These are phyloP conservation scores for Lagocephalus sceleratus DNA, from an alignment of 2,797 vertebrate genomes.

Conservation along the genomic window DNA sequence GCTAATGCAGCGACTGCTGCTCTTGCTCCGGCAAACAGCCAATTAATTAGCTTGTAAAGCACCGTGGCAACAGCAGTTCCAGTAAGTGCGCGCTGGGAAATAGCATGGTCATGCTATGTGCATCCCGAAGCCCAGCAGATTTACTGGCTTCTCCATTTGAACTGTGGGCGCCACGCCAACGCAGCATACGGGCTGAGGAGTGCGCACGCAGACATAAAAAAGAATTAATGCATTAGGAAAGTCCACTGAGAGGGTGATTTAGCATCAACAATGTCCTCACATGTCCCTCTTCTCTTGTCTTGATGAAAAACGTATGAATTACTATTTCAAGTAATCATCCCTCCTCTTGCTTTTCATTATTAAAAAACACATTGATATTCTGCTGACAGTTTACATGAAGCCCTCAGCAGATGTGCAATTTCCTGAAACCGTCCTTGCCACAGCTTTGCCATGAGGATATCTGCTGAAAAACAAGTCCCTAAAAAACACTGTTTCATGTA, in stretches of 20 bases:
- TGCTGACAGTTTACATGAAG: background rate
- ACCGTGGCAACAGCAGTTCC: conserved; percentile 47
- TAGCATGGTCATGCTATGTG: conserved; percentile 22
- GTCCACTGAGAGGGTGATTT: background rate
- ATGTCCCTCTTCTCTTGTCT: background rate
- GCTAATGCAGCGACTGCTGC: conserved; percentile 51
- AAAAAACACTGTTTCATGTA: too few relatives aligned
- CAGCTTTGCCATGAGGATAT: too few relatives aligned
- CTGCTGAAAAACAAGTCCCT: too few relatives aligned
- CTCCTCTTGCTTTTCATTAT: background rate
- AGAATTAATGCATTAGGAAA: conserved; percentile 1
- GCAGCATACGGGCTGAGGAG: conserved; percentile 22
- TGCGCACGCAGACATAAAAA: conserved; percentile 5
- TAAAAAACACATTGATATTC: conserved; percentile 2
- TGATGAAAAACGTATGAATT: conserved; percentile 8
- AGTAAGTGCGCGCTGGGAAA: conserved; percentile 37
- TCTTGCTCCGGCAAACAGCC: conserved; percentile 48
- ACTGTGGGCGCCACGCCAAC: conserved; percentile 33
- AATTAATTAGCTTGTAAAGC: conserved; percentile 38
- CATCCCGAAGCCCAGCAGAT: conserved; percentile 42
- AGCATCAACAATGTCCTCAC: conserved; percentile 2
- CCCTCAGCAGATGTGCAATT: background rate
- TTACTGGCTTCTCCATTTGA: conserved; percentile 38
- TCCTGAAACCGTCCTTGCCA: background rate
- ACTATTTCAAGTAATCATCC: conserved; percentile 2